phyloP scores from a whole-genome alignment of 1,140 invertebrate species.

The Campoletis sonorensis region DNA sequence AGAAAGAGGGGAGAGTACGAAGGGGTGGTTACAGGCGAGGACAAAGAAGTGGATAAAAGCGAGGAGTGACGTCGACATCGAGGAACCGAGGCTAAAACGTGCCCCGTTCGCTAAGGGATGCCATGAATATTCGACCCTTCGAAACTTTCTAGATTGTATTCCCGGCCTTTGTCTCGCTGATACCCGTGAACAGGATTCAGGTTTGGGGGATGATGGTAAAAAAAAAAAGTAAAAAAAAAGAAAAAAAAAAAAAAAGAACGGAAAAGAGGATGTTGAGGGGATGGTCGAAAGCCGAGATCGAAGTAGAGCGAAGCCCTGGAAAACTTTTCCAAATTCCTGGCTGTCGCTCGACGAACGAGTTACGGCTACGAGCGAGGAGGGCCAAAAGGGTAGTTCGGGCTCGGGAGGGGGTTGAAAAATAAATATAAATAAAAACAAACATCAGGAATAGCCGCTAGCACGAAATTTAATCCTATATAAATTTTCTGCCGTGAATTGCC shows the following conservation, averaged over 20 bases:
- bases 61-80: constrained; percentile 20
- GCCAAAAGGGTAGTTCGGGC: neutral
- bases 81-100: neutral
- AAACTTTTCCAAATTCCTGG: constrained; percentile 36
- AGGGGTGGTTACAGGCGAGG: constrained; percentile 18
- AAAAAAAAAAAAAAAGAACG: too few relatives aligned
- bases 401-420: neutral
- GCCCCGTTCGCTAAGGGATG: constrained; percentile 21
- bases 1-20: too few relatives aligned
- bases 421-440: neutral
- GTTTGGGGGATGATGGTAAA: too few relatives aligned
- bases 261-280: neutral
- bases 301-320: constrained; percentile 18
- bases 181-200: constrained; percentile 32
- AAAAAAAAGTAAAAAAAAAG: too few relatives aligned
- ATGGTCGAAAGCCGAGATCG: constrained; percentile 43
- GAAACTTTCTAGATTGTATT: constrained; percentile 56
- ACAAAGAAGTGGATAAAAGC: constrained; percentile 44
- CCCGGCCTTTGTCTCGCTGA: constrained; percentile 51
- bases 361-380: neutral
- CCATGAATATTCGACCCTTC: constrained; percentile 56
- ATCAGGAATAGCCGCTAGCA: neutral
- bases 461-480: neutral
- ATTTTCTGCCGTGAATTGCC: neutral
- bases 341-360: constrained; percentile 29